Percentiles rank a stretch among this genome's conserved stretches.
Evolutionary conservation across 2,113 vertebrate genomes (phyloP).

Genomic region (Macrotus californicus): DNA sequence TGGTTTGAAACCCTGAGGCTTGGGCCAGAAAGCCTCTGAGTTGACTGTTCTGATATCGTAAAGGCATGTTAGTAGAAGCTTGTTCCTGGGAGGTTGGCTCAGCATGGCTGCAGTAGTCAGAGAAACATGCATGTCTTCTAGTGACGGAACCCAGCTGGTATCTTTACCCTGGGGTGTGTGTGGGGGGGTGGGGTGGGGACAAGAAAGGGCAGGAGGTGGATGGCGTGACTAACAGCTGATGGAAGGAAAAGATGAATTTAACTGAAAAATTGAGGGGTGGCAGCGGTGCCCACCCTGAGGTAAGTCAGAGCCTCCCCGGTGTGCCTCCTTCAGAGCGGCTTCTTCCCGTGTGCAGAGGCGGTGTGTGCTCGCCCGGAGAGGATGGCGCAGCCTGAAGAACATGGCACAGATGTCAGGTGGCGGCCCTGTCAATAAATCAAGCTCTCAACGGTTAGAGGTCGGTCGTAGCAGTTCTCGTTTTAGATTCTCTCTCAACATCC

Average conservation of each 20-base stretch:
- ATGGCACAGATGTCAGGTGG: conserved; percentile 7
- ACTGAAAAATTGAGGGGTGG: neutral
- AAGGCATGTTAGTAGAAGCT: neutral
- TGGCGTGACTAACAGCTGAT: neutral
- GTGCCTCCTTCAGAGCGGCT: neutral
- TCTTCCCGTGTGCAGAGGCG: accelerated
- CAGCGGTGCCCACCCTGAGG: neutral
- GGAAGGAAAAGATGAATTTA: neutral
- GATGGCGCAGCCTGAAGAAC: neutral
- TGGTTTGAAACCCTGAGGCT: neutral
- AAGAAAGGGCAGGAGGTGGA: neutral
- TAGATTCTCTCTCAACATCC: conserved; percentile 27
- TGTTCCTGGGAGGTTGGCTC: neutral
- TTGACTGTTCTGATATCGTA: neutral
- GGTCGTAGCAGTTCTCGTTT: conserved; percentile 6
- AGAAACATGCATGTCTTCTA: neutral
- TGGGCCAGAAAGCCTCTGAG: neutral
- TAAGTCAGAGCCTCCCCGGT: neutral
- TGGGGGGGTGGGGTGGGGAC: neutral
- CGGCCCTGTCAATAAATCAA: neutral
- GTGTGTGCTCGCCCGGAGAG: neutral
- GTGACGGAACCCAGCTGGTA: neutral
- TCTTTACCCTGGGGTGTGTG: neutral
- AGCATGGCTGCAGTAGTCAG: neutral
- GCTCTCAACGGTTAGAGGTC: neutral